These are phyloP conservation scores for Hozukius guyotensis DNA, from an alignment of 2,797 vertebrate species.

Conservation along the genomic window DNA sequence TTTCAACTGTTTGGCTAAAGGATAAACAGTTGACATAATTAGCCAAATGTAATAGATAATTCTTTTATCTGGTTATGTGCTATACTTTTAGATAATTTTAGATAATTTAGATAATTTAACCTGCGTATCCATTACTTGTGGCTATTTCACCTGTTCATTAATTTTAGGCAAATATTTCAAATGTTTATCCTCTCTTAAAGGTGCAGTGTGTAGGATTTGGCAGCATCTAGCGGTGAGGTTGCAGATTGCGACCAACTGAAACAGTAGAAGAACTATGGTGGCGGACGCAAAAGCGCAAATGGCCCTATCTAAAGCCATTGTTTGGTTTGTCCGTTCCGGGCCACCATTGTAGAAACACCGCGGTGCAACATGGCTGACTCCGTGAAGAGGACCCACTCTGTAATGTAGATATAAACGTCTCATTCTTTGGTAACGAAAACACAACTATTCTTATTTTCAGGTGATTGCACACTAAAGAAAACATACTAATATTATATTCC, in stretches of 20 bases:
- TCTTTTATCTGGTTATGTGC: not conserved
- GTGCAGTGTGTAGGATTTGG: not conserved
- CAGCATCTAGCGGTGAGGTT: not conserved
- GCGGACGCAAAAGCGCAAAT: not conserved
- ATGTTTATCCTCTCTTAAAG: not conserved
- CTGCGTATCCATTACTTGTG: not conserved
- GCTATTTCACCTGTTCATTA: not conserved
- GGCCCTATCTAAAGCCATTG: not conserved
- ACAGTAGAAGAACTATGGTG: not conserved
- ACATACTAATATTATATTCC: not conserved
- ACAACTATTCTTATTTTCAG: not conserved
- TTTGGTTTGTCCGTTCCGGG: not conserved
- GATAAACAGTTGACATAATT: not conserved
- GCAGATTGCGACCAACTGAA: not conserved
- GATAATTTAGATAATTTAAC: no score
- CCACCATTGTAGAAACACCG: not conserved
- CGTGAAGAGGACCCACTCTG: no score
- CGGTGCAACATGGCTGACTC: not conserved
- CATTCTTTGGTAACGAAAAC: not conserved
- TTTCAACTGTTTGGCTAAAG: not conserved
- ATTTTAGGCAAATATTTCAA: not conserved
- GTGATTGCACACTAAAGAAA: not conserved
- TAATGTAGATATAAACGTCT: not conserved
- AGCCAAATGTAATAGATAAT: not conserved
- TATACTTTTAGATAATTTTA: not conserved